phyloP scores from a whole-genome alignment of 2,888 invertebrate genomes.

The Cordylochernes scorpioides region DNA sequence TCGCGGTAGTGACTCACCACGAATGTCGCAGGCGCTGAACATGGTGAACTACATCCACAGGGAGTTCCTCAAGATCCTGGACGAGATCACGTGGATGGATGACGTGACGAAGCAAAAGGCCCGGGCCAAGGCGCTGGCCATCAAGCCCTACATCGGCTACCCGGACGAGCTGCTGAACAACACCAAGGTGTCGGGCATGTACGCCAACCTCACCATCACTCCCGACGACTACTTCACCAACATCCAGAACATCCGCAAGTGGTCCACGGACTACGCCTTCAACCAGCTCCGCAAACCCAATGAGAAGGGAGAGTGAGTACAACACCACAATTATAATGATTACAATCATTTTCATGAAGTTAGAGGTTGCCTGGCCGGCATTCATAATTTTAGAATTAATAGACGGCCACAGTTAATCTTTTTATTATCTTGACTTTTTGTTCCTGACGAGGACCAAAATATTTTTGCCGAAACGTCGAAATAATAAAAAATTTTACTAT shows the following conservation, averaged over 20 bases:
- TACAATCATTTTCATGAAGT: not conserved
- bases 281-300: conserved; percentile 39
- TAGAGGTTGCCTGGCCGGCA: no score
- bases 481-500: no score
- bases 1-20: no score
- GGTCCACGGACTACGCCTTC: conserved; percentile 51
- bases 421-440: no score
- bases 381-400: no score
- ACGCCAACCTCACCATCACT: conserved; percentile 4
- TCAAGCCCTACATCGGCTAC: conserved; percentile 11
- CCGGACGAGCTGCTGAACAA: conserved; percentile 12
- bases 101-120: conserved; percentile 31
- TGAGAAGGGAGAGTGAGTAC: conserved; percentile 13
- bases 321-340: not conserved
- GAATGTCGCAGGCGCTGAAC: conserved; percentile 47
- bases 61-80: conserved; percentile 51
- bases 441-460: no score
- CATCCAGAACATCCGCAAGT: conserved; percentile 44
- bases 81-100: conserved; percentile 72
- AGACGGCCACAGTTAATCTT: no score
- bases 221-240: conserved; percentile 39
- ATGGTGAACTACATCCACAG: conserved; percentile 61
- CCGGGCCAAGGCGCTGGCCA: conserved; percentile 12
- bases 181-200: conserved; percentile 8
- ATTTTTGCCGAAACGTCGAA: no score